Evolutionary conservation across 2,888 invertebrate genomes (phyloP), one percentile per base, ranked within the genome.

Genomic region (Drosophila helvetica): DNA sequence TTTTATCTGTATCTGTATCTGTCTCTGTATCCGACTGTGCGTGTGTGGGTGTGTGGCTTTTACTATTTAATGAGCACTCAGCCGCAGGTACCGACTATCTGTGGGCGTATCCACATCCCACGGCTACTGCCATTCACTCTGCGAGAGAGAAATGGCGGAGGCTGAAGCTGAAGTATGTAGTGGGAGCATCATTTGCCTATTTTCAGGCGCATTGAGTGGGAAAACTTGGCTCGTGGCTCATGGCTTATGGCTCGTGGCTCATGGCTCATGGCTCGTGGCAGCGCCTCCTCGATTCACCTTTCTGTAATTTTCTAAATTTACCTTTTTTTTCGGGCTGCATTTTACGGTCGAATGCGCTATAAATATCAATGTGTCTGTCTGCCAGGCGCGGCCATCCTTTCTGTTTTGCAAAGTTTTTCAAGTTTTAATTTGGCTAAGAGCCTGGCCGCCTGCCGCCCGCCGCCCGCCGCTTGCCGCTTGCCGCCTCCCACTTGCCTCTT

Each of bases 51-150:
- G 56, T 58, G 51, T 63, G 50, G 43, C 74, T 54, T 56, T 74
- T 79, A 81, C 81, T 82, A 81, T 79, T 79, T 78, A 79, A 78
- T 84, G 78, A 81, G 61, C 65, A 66, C 77, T 65, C 67, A 69
- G 67, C 56, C 61, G 52, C 65, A 70, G 69, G 47, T 54, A n/a
- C n/a, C 38, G n/a, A 38, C 38, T 15, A 54, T 64, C 52, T 57
- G 64, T 62, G 70, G 56, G 55, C 70, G 62, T 52, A 55, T 47
- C 45, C 33, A 33, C 47, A 56, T 30, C 52, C 51, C 33, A 55
- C 54, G 46, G 55, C 46, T 61, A 61, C 69, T 60, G 65, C 65
- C 50, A 55, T 55, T 65, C 65, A 65, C 65, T 22, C 22, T 22
- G 15, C 12, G 9, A 15, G 54, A 48, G 42, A 38, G 27, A 8